Evolutionary conservation across 2,113 vertebrate species (phyloP).

Genomic region (Ammodytes marinus): DNA sequence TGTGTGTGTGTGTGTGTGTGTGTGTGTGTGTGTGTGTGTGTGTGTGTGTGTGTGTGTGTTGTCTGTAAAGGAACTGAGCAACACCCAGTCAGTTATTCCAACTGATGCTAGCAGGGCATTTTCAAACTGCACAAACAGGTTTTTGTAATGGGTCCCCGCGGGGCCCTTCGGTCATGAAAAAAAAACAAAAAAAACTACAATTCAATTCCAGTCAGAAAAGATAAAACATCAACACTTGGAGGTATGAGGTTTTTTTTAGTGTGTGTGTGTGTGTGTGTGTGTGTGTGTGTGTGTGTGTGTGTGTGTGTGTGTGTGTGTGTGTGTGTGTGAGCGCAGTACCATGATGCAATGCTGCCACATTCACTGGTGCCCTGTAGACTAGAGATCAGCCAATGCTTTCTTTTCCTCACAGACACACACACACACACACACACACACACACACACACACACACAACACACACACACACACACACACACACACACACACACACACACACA

Average conservation of each 20-base stretch:
- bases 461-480: too few species aligned
- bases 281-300: too few species aligned
- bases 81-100: conserved; percentile 57
- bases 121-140: conserved; percentile 49
- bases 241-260: conserved; percentile 36
- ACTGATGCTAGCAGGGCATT: conserved; percentile 55
- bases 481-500: too few species aligned
- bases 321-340: conserved; percentile 38
- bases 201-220: conserved; percentile 50
- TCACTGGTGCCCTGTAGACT: conserved; percentile 30
- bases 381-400: conserved; percentile 37
- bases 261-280: too few species aligned
- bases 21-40: conserved; percentile 36
- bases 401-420: conserved; percentile 47
- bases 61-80: conserved; percentile 19
- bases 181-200: conserved; percentile 38
- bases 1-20: neutral
- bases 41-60: too few species aligned
- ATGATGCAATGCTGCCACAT: conserved; percentile 47
- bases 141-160: conserved; percentile 58
- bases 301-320: too few species aligned
- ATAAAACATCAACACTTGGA: conserved; percentile 42
- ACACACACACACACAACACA: too few species aligned
- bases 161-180: conserved; percentile 44
- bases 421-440: too few species aligned